phyloP scores from a whole-genome alignment of 2,797 vertebrate genomes.

The Pyrocephalus nanus region DNA sequence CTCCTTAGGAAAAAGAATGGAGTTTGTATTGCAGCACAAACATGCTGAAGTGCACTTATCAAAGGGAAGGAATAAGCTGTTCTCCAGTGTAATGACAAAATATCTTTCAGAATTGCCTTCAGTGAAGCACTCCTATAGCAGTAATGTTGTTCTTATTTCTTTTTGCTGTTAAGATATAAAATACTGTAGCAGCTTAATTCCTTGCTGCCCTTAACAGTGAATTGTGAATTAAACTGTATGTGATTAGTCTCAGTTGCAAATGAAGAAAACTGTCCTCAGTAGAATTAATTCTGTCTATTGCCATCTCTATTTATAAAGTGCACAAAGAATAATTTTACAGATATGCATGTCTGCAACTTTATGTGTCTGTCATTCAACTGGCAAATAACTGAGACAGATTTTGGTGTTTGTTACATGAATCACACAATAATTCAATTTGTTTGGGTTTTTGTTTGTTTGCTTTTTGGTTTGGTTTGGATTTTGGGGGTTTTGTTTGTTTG shows the following conservation, averaged over 20 bases:
- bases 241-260: background rate
- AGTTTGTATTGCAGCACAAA: background rate
- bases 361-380: background rate
- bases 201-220: background rate
- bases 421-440: fast-evolving
- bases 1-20: background rate
- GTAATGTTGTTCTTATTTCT: background rate
- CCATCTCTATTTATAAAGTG: background rate
- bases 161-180: background rate
- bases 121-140: fast-evolving
- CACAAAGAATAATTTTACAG: background rate
- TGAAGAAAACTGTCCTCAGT: background rate
- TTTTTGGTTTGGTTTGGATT: too few species aligned
- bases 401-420: background rate
- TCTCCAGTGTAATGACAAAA: background rate
- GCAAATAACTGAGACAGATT: background rate
- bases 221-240: background rate
- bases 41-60: background rate
- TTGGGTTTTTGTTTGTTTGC: too few species aligned
- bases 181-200: background rate
- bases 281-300: background rate
- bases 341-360: background rate
- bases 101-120: background rate
- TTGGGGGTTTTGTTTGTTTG: too few species aligned
- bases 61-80: background rate